Conservation (phyloP, 2,113 vertebrate genomes). For the Oncorhynchus tshawytscha region DNA sequence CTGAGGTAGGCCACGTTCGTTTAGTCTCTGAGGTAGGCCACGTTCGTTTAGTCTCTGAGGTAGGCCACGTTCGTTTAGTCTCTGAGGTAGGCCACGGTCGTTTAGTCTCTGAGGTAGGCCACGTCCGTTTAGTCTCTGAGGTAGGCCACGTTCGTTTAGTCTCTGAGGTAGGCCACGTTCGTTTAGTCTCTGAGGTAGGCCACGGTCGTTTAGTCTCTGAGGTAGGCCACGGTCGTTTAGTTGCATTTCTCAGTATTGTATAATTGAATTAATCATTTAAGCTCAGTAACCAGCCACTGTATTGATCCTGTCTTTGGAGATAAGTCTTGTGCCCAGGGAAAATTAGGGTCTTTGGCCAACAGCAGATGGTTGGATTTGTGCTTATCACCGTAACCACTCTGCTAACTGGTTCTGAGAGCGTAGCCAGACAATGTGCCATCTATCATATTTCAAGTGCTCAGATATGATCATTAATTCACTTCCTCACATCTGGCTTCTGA, state of each 20-base stretch:
- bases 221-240: too few relatives aligned
- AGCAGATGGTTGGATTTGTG: background rate
- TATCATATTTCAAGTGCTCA: background rate
- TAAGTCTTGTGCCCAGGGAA: background rate
- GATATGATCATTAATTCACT: too few relatives aligned
- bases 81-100: too few relatives aligned
- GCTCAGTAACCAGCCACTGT: background rate
- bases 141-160: accelerated
- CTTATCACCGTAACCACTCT: background rate
- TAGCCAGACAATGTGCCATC: background rate
- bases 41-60: too few relatives aligned
- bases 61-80: too few relatives aligned
- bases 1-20: too few relatives aligned
- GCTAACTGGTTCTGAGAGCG: background rate
- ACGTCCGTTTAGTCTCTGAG: too few relatives aligned
- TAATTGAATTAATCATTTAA: background rate
- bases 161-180: too few relatives aligned
- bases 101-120: too few relatives aligned
- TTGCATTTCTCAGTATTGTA: background rate
- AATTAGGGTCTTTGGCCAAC: background rate
- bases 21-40: too few relatives aligned
- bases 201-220: accelerated
- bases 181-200: too few relatives aligned
- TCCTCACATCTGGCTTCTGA: too few relatives aligned
- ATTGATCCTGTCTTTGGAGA: background rate